Conservation (phyloP, 2,888 invertebrate species). For the Morpho achilles region DNA sequence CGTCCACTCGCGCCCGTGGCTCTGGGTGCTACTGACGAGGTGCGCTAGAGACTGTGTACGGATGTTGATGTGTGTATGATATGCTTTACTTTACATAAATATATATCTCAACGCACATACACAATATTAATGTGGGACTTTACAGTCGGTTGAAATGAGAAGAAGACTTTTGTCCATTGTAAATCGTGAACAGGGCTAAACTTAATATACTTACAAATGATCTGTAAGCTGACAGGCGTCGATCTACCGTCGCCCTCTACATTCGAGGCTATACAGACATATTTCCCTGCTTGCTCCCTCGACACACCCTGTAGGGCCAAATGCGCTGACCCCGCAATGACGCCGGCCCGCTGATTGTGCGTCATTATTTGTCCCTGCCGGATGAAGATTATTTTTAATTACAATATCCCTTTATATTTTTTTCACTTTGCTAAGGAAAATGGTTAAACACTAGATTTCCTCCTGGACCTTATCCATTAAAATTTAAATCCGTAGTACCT, state of each 20-base stretch:
- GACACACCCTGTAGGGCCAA: constrained; percentile 90
- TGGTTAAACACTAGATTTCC: no score
- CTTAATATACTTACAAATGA: constrained; percentile 87
- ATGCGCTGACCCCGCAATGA: constrained; percentile 90
- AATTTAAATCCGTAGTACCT: background rate
- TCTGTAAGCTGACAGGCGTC: constrained; percentile 87
- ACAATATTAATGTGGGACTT: no score
- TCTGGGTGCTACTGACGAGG: no score
- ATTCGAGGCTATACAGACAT: constrained; percentile 93
- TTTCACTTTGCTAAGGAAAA: background rate
- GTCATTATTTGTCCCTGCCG: constrained; percentile 89
- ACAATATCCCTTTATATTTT: constrained; percentile 1
- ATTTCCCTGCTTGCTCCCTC: constrained; percentile 90
- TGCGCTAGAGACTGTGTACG: no score
- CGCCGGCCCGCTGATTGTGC: constrained; percentile 91
- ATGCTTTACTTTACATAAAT: no score
- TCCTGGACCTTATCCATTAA: no score
- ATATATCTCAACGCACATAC: no score
- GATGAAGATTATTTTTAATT: constrained; percentile 27
- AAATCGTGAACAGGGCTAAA: no score
- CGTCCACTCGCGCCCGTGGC: no score
- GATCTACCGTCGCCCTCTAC: constrained; percentile 95
- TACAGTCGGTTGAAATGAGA: no score
- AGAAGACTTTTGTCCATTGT: no score
- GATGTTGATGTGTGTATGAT: no score